Conservation (phyloP, 2,797 vertebrate species). For the Sebastes umbrosus region DNA sequence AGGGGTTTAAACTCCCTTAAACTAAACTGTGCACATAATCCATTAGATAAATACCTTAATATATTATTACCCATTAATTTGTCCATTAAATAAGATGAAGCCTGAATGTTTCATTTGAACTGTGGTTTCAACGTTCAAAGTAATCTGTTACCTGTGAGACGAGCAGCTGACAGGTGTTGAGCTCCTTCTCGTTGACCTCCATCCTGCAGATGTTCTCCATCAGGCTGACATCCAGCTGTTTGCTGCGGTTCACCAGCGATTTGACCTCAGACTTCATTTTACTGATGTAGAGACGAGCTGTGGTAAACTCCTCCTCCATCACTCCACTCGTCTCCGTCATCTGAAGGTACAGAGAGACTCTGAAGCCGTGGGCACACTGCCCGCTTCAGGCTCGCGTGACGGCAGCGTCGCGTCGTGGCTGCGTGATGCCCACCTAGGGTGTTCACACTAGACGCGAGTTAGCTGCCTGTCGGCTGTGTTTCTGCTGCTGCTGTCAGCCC, state of each 20-base stretch:
- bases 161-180: conserved; percentile 89
- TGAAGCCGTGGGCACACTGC: too few species aligned
- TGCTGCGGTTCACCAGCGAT: conserved; percentile 91
- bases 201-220: conserved; percentile 86
- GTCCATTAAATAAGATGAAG: background rate
- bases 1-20: background rate
- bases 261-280: conserved; percentile 98
- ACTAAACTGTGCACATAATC: too few species aligned
- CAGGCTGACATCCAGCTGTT: conserved; percentile 89
- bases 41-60: background rate
- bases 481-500: too few species aligned
- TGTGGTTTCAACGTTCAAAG: background rate
- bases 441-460: too few species aligned
- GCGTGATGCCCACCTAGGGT: too few species aligned
- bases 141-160: conserved; percentile 87
- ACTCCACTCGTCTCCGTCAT: conserved; percentile 89
- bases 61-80: background rate
- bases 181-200: conserved; percentile 89
- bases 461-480: too few species aligned
- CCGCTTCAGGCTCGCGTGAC: too few species aligned
- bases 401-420: too few species aligned
- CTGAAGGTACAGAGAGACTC: conserved; percentile 63
- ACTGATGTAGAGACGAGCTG: conserved; percentile 93
- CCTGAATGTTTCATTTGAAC: background rate
- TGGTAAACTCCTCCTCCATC: conserved; percentile 97